Conservation (phyloP, 2,113 vertebrate species). For the Bubalus kerabau region DNA sequence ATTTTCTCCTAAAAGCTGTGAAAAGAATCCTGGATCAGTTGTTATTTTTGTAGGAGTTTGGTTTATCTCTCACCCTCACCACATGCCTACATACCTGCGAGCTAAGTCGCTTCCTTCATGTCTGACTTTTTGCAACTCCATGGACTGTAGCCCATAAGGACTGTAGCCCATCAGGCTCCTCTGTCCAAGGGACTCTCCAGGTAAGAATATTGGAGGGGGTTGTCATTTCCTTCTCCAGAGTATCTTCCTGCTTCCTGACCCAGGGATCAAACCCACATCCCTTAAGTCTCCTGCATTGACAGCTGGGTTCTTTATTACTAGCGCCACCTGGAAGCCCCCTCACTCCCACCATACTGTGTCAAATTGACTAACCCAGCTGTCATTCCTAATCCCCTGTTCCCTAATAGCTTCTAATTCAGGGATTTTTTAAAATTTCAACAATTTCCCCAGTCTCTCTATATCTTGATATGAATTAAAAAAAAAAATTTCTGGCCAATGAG, state of each 20-base stretch:
- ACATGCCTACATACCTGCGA: background rate
- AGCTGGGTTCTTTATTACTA: background rate
- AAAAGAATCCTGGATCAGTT: background rate
- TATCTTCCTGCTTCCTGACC: background rate
- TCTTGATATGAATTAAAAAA: background rate
- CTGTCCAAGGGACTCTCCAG: background rate
- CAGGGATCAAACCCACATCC: background rate
- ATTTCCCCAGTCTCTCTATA: background rate
- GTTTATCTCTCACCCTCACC: background rate
- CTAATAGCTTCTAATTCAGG: background rate
- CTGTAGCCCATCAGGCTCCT: background rate
- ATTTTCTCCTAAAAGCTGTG: background rate
- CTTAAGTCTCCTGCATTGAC: background rate
- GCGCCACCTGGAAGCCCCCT: background rate
- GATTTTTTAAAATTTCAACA: background rate
- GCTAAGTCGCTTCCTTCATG: background rate
- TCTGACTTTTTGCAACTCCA: background rate
- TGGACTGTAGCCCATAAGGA: background rate
- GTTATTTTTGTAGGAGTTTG: background rate
- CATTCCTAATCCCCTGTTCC: background rate
- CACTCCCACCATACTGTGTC: background rate
- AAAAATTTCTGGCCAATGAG: background rate
- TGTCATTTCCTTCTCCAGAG: background rate
- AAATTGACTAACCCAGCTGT: background rate
- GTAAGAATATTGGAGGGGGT: background rate